phyloP scores from a whole-genome alignment of 2,113 vertebrate genomes.

The Gobiocypris rarus region DNA sequence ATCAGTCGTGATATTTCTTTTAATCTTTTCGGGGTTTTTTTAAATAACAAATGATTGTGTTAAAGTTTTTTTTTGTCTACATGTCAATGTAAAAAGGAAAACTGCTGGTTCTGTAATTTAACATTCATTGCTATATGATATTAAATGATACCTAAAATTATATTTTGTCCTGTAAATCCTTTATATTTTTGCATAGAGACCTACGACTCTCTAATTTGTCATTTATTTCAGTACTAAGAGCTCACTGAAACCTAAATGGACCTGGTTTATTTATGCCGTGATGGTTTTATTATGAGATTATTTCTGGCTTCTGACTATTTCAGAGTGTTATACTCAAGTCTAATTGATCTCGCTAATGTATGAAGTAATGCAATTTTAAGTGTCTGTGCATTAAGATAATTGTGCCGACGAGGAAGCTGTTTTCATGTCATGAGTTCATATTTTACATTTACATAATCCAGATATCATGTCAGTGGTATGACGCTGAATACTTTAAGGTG shows the following conservation, averaged over 20 bases:
- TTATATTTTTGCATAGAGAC: background rate
- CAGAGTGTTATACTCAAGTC: background rate
- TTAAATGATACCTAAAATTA: background rate
- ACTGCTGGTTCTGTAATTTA: background rate
- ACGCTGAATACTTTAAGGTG: background rate
- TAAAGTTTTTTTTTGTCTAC: background rate
- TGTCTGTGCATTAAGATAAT: constrained; percentile 9
- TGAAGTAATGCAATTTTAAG: background rate
- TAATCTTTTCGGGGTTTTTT: background rate
- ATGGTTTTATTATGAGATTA: background rate
- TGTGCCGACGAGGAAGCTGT: background rate
- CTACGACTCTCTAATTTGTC: background rate
- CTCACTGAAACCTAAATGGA: background rate
- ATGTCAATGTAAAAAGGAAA: background rate
- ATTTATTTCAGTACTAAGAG: background rate
- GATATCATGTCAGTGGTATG: background rate
- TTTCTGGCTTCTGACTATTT: constrained; percentile 7
- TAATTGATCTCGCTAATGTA: background rate
- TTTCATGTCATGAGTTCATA: background rate
- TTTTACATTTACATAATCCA: background rate
- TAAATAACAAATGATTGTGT: background rate
- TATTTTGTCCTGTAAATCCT: background rate
- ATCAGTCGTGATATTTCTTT: background rate
- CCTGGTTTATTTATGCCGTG: background rate
- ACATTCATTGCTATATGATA: background rate